Base-by-base conservation (phyloP, 2,113 vertebrate genomes). In the Tetraodon nigroviridis region DNA sequence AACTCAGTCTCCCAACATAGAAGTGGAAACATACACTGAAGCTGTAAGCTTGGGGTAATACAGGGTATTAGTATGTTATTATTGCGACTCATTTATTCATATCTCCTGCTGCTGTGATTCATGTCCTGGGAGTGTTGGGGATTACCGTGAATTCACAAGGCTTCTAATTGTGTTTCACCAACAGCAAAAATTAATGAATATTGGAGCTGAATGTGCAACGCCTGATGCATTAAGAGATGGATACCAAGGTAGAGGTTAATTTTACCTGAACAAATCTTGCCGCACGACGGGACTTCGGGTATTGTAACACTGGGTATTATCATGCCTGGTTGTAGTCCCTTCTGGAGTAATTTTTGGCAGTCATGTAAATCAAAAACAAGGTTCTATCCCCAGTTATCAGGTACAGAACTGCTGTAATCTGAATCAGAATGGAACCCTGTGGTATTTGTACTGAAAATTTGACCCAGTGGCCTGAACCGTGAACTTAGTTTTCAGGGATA, bases 11-110 rank as follows among this genome's bases (percentile, higher is more conserved):
- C 69, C 65, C 64, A 51, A 50, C 62, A 55, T 58, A 70, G 41
- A 57, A 69, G 71, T 69, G 59, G 37, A 69, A 58, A 67, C 55
- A 64, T 71, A 61, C 56, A 79, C 46, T 53, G 64, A 67, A 58
- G 60, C 54, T 79, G 54, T 79, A 70, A 85, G 64, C 70, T 74
- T 53, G 57, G 54, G 73, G 65, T 87, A 85, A 83, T 81, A 71
- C 55, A 44, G 56, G 76, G 73, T 82, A 83, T 86, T 84, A 83
- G 69, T 68, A 76, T 68, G 44, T 86, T 83, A 86, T 84, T 80
- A 85, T 79, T 84, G 76, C 64, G 63, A 67, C 73, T 86, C 60
- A 75, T 89, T 87, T 85, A 81, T 79, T 83, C 61, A 53, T 72
- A 71, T 78, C 76, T 64, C 58, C 73, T 49, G 59, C 68, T 66